Base-by-base conservation (phyloP, 2,888 invertebrate species). In the Ophioninae sp. region DNA sequence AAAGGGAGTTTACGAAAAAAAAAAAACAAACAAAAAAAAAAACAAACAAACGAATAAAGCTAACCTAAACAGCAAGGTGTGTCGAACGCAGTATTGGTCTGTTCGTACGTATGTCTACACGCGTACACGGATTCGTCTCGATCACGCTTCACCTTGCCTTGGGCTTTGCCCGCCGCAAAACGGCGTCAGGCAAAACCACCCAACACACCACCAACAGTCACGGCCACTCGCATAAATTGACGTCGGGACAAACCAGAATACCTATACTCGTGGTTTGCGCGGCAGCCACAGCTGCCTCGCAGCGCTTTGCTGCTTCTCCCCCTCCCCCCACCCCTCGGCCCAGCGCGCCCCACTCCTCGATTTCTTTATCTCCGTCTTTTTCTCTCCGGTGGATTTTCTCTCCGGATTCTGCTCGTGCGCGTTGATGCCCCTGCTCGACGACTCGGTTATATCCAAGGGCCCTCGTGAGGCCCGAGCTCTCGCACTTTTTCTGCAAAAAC, bases 171-270 rank as follows among this genome's bases (percentile, higher is more conserved):
- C 64, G 65, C 56, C 37, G 69, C 23, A 69, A 69, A 61, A 69
- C 77, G 61, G 76, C 65, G 76, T 70, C 79, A 59, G 68, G 64
- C 75, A 75, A 75, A 75, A 75, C 74, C 79, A 61, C 68, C 76
- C 69, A 81, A 30, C 74, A 56, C 70, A 75, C 70, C 72, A 67
- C 64, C 44, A 70, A 64, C 83, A 86, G 85, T 86, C 85, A 86
- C 76, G 86, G 85, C 73, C 86, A 83, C 81, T 84, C 79, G 85
- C 84, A 86, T 86, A 83, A 86, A 86, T 85, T 84, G 79, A 80
- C 79, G 79, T 79, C 82, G 79, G 76, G 77, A 79, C 79, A 78
- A 81, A 83, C 77, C 77, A 83, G 80, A 83, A 77, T 83, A 77
- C 41, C 57, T 57, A 73, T 67, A 50, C 74, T 64, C 74, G 61